phyloP scores from a whole-genome alignment of 2,113 vertebrate genomes.

The Prionailurus bengalensis region DNA sequence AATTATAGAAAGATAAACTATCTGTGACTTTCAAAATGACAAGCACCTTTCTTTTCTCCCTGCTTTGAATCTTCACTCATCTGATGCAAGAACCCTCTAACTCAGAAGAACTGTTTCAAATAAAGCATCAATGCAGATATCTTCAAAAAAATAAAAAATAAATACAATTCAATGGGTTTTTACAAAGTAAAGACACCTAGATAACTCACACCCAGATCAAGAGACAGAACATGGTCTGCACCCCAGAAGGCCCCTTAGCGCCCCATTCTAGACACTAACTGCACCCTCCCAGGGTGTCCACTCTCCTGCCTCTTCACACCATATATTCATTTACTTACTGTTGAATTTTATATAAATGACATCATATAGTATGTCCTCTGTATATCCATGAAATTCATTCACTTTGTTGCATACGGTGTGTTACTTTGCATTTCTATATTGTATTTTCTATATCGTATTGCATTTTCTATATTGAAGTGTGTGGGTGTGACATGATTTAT shows the following conservation, averaged over 20 bases:
- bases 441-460: neutral
- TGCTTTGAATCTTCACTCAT: neutral
- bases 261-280: neutral
- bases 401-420: neutral
- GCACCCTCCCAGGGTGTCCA: neutral
- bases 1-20: slow-evolving; percentile 69
- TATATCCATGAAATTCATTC: neutral
- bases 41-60: neutral
- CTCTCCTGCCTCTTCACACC: neutral
- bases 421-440: neutral
- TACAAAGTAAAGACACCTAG: neutral
- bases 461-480: neutral
- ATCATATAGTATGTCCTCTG: neutral
- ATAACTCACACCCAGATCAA: neutral
- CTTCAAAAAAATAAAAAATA: neutral
- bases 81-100: neutral
- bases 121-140: neutral
- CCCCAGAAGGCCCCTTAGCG: neutral
- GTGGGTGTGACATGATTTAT: neutral
- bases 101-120: neutral
- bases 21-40: slow-evolving; percentile 68
- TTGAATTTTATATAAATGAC: neutral
- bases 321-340: neutral
- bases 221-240: neutral
- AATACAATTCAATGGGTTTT: neutral